Evolutionary conservation across 2,888 invertebrate species (phyloP).

Genomic region (Branchipolynoe longqiensis): DNA sequence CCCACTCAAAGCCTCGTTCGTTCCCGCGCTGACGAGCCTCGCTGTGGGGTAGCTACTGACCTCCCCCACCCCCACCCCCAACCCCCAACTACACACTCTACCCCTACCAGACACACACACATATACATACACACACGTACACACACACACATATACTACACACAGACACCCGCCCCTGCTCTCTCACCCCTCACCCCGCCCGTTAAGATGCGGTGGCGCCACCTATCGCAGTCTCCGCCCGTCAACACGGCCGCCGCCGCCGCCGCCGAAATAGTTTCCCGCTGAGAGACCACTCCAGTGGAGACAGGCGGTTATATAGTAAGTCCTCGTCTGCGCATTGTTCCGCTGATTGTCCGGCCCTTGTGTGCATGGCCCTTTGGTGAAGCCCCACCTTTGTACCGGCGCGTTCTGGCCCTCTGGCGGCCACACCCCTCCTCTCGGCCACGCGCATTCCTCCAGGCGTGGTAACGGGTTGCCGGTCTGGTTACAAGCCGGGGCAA

Average conservation of each 20-base stretch:
- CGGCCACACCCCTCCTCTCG: background rate
- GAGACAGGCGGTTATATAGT: background rate
- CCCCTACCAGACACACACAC: no score
- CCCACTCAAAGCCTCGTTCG: background rate
- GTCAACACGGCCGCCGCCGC: no score
- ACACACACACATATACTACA: no score
- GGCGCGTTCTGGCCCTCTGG: background rate
- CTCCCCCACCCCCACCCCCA: no score
- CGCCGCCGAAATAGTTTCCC: conserved; percentile 37
- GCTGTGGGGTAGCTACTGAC: background rate
- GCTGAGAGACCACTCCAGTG: conserved; percentile 20
- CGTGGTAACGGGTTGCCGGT: background rate
- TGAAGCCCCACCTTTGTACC: background rate
- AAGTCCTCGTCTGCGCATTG: conserved; percentile 3
- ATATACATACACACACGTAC: no score
- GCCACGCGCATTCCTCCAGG: conserved; percentile 19
- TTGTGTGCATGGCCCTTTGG: background rate
- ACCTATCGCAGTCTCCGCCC: background rate
- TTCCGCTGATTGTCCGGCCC: background rate
- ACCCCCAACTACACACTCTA: no score
- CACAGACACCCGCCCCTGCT: no score
- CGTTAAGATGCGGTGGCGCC: no score
- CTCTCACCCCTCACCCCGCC: no score
- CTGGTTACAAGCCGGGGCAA: background rate
- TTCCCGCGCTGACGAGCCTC: background rate